Evolutionary conservation across 2,113 vertebrate genomes (phyloP), one percentile per base, ranked within the genome.

Genomic region (Meleagris gallopavo): DNA sequence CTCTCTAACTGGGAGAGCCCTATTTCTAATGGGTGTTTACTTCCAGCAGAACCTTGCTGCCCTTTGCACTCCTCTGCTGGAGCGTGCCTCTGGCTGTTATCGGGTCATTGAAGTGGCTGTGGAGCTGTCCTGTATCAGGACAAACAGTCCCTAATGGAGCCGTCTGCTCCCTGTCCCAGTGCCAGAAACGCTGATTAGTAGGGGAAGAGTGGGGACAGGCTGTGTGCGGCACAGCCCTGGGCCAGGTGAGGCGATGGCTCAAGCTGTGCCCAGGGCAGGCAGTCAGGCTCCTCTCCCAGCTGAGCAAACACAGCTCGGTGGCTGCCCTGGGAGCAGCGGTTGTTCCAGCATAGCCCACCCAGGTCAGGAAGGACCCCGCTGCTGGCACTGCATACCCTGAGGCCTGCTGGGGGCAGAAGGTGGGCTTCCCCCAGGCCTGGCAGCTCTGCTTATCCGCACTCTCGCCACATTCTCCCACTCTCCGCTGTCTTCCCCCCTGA

Each of bases 181-280:
- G 69, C 78, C 75, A 76, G 48, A 34, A 0, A 4, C 69, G 12
- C 24, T 82, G 40, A 85, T 90, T 80, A 60, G 88, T 80, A 34
- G n/a, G 61, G 65, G 52, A 74, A 84, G 27, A 75, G 14, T 0
- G 0, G 1, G n/a, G 46, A 50, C 46, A 70, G 84, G 43, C 50
- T 3, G 1, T 0, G 0, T 0, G 0, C 0, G 55, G 50, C 73
- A 11, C 25, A 9, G 60, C 22, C 24, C 36, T 4, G 36, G 10
- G 36, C 36, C 10, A 18, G 25, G 61, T 36, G 15, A 58, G 58
- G 43, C 85, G 40, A 27, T 27, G 60, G 7, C 30, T 80, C 29
- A 10, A 9, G 20, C 54, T 21, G 10, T 13, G 24, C 24, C 36
- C 32, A 24, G 2, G 10, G 60, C 70, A 74, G 60, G 27, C 8